These are phyloP conservation scores for Lamproptera curius DNA, from an alignment of 2,888 invertebrate species.

Conservation along the genomic window DNA sequence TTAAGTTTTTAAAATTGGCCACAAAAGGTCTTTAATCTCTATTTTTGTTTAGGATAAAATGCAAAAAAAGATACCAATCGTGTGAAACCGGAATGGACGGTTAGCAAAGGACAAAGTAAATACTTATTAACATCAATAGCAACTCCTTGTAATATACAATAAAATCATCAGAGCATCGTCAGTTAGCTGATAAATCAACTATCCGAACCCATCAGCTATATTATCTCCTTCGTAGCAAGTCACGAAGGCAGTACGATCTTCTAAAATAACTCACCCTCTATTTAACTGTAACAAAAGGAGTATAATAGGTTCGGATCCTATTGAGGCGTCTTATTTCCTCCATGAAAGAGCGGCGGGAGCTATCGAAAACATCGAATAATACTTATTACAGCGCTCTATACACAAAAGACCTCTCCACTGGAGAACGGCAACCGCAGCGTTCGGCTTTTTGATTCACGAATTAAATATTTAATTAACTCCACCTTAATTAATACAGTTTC, in stretches of 20 bases:
- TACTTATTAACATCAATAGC: too few species aligned
- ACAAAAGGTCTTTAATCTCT: too few species aligned
- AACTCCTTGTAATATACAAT: too few species aligned
- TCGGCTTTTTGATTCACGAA: slow-evolving; percentile 4
- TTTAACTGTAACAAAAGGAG: slow-evolving; percentile 46
- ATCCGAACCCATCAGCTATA: too few species aligned
- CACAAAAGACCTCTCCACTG: slow-evolving; percentile 32
- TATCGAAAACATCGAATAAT: slow-evolving; percentile 56
- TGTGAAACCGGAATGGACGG: too few species aligned
- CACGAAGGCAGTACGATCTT: slow-evolving; percentile 17
- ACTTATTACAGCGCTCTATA: slow-evolving; percentile 46
- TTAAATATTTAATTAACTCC: slow-evolving; percentile 4
- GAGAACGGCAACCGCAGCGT: slow-evolving; percentile 43
- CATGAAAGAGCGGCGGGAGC: slow-evolving; percentile 41
- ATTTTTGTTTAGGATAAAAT: too few species aligned
- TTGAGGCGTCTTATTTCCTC: slow-evolving; percentile 46
- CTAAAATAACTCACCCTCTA: slow-evolving; percentile 26
- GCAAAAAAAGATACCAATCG: too few species aligned
- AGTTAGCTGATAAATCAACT: too few species aligned
- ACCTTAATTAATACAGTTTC: not conserved
- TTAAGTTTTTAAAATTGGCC: too few species aligned
- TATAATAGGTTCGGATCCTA: slow-evolving; percentile 27
- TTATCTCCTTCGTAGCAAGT: slow-evolving; percentile 27
- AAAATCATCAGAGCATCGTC: too few species aligned
- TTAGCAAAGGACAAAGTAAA: too few species aligned